phyloP scores from a whole-genome alignment of 2,797 vertebrate genomes.

The Poeciliopsis gracilis region DNA sequence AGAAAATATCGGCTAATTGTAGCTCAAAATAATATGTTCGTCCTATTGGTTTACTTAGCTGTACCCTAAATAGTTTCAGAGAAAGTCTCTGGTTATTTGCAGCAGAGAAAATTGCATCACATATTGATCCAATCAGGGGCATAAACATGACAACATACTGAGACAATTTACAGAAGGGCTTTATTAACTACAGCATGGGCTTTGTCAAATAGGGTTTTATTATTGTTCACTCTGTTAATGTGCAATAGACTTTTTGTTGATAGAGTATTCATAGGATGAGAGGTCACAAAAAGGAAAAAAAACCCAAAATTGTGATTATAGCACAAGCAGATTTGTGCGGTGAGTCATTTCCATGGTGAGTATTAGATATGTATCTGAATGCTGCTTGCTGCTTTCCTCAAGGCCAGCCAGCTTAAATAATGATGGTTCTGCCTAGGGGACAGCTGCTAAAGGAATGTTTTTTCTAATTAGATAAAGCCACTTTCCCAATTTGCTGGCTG shows the following conservation, averaged over 20 bases:
- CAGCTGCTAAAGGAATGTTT: constrained; percentile 78
- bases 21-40: constrained; percentile 47
- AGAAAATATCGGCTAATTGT: constrained; percentile 56
- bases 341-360: constrained; percentile 64
- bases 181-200: constrained; percentile 55
- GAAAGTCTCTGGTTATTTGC: constrained; percentile 48
- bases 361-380: constrained; percentile 79
- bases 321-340: constrained; percentile 61
- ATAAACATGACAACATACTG: constrained; percentile 49
- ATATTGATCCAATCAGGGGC: constrained; percentile 35
- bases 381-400: constrained; percentile 69
- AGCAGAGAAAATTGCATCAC: constrained; percentile 28
- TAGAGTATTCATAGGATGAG: constrained; percentile 37
- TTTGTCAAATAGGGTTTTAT: constrained; percentile 58
- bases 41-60: constrained; percentile 20
- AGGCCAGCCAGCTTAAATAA: constrained; percentile 81
- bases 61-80: constrained; percentile 43
- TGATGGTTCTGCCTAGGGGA: constrained; percentile 79
- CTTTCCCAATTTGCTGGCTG: constrained; percentile 83
- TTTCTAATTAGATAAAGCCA: constrained; percentile 84
- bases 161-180: constrained; percentile 55
- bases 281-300: constrained; percentile 24
- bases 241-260: constrained; percentile 53
- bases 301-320: constrained; percentile 62
- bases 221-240: constrained; percentile 67